A percentile compares a stretch with the other conserved stretches of the same genome.
phyloP scores from a whole-genome alignment of 2,797 vertebrate species.

The Hoplostethus mediterraneus region DNA sequence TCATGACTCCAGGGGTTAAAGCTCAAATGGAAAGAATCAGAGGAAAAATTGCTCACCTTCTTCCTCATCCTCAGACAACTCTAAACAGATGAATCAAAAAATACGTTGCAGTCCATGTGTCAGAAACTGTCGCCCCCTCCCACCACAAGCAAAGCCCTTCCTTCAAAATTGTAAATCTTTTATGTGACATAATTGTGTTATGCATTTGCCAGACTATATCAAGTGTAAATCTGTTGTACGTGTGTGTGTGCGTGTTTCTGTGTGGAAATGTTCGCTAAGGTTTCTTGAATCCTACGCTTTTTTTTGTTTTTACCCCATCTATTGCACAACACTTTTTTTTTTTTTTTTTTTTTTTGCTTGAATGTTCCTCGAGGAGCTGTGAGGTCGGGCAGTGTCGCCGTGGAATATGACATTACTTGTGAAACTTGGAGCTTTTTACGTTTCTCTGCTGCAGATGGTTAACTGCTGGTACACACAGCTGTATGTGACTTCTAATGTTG shows the following conservation, averaged over 20 bases:
- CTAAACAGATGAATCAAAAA: conserved; percentile 20
- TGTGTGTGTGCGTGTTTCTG: conserved; percentile 21
- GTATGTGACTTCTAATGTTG: conserved; percentile 64
- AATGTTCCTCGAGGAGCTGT: conserved; percentile 5
- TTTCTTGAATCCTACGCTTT: conserved; percentile 26
- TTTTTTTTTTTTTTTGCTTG: conserved; percentile 9
- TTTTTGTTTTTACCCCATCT: conserved; percentile 8
- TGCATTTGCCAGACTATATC: conserved; percentile 28
- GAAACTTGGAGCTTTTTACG: conserved; percentile 55
- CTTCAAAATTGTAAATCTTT: conserved; percentile 6
- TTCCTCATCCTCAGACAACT: conserved; percentile 32
- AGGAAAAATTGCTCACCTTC: conserved; percentile 42
- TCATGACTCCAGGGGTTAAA: background rate
- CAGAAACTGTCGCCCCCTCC: background rate
- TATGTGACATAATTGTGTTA: conserved; percentile 2
- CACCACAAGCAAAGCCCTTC: background rate
- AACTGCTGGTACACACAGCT: conserved; percentile 61
- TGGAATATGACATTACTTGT: conserved; percentile 19
- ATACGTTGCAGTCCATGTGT: background rate
- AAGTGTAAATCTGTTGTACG: conserved; percentile 47
- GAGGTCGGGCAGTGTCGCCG: background rate
- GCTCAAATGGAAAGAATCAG: conserved; percentile 29
- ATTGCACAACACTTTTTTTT: conserved; percentile 15
- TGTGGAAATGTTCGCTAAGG: conserved; percentile 30
- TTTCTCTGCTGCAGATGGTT: conserved; percentile 46